phyloP scores from a whole-genome alignment of 2,113 vertebrate species.

The Rhabdornis inornatus region DNA sequence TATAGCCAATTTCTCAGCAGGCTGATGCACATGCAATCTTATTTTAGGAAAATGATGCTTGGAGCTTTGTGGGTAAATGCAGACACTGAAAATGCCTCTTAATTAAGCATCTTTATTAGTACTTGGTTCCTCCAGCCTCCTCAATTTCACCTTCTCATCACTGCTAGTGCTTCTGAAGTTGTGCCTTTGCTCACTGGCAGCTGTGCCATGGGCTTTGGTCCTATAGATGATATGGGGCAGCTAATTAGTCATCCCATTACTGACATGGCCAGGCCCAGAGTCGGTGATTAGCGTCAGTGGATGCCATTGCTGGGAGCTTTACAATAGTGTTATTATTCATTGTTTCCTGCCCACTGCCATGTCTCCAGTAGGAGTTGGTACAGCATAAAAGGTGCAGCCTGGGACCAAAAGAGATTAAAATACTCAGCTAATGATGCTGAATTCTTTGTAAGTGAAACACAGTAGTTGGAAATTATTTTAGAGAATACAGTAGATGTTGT shows the following conservation, averaged over 20 bases:
- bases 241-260: background rate
- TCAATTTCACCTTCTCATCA: background rate
- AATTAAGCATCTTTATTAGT: background rate
- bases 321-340: conserved; percentile 46
- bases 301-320: background rate
- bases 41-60: background rate
- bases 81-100: background rate
- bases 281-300: background rate
- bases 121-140: background rate
- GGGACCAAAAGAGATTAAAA: background rate
- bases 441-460: background rate
- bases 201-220: background rate
- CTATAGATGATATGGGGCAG: background rate
- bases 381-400: background rate
- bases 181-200: background rate
- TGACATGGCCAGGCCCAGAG: background rate
- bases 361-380: background rate
- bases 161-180: background rate
- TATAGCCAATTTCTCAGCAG: background rate
- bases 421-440: background rate
- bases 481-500: background rate
- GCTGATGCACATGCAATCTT: background rate
- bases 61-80: background rate
- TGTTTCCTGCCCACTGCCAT: conserved; percentile 16
- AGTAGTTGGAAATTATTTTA: background rate